Base-by-base conservation (phyloP, 1,140 invertebrate genomes). In the Drosophila subpulchrella region DNA sequence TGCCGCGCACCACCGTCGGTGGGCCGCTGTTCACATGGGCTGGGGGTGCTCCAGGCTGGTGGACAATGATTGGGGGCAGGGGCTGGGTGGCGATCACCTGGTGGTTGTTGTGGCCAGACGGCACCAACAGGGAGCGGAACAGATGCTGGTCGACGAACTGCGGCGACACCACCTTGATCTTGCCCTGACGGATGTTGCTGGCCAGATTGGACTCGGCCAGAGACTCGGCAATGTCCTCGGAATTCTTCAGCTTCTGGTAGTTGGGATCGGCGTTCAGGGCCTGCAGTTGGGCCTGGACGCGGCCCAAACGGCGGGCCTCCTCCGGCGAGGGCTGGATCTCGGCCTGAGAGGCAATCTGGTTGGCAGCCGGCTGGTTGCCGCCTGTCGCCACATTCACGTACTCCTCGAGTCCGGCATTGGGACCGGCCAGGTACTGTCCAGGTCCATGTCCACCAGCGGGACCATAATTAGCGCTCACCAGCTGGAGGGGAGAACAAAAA, bases 81-180 rank as follows among this genome's bases (percentile, higher is more conserved):
- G 90, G 90, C 61, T 91, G 86, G 39, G 90, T 91, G 57, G 90
- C 90, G 59, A 91, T 88, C 63, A 91, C 86, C 71, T 89, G 82
- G 58, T 91, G 90, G 15, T 90, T 91, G 73, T 91, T 91, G 57
- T 80, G 78, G 24, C 90, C 90, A 7, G 83, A 89, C 2, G 90
- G 90, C 68, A 91, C 90, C 76, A 91, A 55, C 63, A 91, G 65
- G 8, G 90, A 91, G 54, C 90, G 90, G 72, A 82, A 90, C 54
- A 90, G 67, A 59, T 84, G 81, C 78, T 91, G 90, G 51, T 89
- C 90, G 3, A 91, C 86, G n/a, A 75, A 79, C 72, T 91, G 91
- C 24, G 90, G 90, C 24, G 90, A 84, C 36, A 91, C 90, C 58
- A 91, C 84, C 70, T 86, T 91, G 62, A 91, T 89, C 53, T 89